These are phyloP conservation scores for Luperina testacea DNA, from an alignment of 2,888 invertebrate species.

Conservation along the genomic window DNA sequence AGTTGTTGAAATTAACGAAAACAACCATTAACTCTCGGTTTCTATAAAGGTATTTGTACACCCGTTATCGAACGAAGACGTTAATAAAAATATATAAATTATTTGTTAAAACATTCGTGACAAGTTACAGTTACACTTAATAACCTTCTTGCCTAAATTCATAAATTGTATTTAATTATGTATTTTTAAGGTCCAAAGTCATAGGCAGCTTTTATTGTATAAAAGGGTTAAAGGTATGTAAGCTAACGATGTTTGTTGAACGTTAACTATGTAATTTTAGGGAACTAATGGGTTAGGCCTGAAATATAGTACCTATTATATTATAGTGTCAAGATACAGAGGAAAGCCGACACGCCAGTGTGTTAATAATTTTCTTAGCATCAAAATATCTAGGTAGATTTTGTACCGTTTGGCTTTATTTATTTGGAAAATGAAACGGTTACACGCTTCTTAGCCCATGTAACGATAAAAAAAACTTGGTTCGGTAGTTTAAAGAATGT, in stretches of 20 bases:
- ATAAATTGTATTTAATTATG: background rate
- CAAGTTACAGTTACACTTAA: background rate
- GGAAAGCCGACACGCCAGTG: background rate
- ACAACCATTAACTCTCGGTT: too few species aligned
- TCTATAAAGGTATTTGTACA: background rate
- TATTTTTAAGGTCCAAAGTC: constrained; percentile 25
- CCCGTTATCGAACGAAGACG: background rate
- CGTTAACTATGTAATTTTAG: constrained; percentile 51
- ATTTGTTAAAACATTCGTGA: background rate
- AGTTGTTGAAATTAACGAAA: background rate
- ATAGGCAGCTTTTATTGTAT: constrained; percentile 20
- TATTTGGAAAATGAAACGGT: background rate
- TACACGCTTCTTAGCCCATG: background rate
- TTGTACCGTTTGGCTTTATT: background rate
- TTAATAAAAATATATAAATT: background rate
- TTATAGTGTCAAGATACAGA: constrained; percentile 5
- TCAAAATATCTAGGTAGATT: background rate
- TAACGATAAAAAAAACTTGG: background rate
- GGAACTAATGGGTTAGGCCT: constrained; percentile 21
- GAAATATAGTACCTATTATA: constrained; percentile 17
- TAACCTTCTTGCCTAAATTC: background rate
- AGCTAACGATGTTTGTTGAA: constrained; percentile 43
- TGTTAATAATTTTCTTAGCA: background rate
- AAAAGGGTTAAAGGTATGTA: constrained; percentile 38
- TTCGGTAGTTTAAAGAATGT: background rate